A percentile compares a stretch with the other conserved stretches of the same genome.
Evolutionary conservation across 2,797 vertebrate genomes (phyloP).

Genomic region (Melanotaenia pygmaea): DNA sequence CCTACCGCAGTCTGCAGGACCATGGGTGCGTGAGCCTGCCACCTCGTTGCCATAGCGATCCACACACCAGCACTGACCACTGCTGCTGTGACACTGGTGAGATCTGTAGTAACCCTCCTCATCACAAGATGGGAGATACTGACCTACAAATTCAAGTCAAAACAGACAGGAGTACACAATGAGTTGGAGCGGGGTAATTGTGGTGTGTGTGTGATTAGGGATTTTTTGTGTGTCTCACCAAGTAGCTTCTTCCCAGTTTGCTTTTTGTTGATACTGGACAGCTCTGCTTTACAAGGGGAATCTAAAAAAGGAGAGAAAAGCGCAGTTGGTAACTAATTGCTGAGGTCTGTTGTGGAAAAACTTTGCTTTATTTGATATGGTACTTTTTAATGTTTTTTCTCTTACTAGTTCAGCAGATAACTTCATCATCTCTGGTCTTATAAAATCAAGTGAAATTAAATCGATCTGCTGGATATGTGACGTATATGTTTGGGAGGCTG

Average conservation of each 20-base stretch:
- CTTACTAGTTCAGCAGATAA: constrained; percentile 8
- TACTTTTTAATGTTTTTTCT: constrained; percentile 31
- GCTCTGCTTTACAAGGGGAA: constrained; percentile 82
- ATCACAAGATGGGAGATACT: constrained; percentile 90
- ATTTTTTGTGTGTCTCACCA: constrained; percentile 70
- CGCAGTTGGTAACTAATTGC: constrained; percentile 44
- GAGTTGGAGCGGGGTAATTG: background rate
- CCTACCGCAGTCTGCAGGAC: constrained; percentile 81
- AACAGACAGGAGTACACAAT: constrained; percentile 30
- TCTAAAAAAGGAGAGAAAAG: constrained; percentile 70
- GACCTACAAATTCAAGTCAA: constrained; percentile 60
- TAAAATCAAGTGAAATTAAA: background rate
- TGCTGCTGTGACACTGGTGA: constrained; percentile 89
- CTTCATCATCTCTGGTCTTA: background rate
- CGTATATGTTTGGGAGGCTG: background rate
- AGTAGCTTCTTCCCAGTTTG: constrained; percentile 83
- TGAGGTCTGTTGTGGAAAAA: constrained; percentile 38
- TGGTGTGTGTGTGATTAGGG: background rate
- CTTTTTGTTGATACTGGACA: constrained; percentile 79
- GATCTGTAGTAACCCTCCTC: constrained; percentile 88
- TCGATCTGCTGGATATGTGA: background rate
- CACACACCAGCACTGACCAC: constrained; percentile 94
- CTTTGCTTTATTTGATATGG: constrained; percentile 28
- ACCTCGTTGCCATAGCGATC: constrained; percentile 91
- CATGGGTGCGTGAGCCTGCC: constrained; percentile 85